A percentile compares a stretch with the other conserved stretches of the same genome.
Conservation (phyloP, 2,113 vertebrate genomes). For the Hemibagrus wyckioides region DNA sequence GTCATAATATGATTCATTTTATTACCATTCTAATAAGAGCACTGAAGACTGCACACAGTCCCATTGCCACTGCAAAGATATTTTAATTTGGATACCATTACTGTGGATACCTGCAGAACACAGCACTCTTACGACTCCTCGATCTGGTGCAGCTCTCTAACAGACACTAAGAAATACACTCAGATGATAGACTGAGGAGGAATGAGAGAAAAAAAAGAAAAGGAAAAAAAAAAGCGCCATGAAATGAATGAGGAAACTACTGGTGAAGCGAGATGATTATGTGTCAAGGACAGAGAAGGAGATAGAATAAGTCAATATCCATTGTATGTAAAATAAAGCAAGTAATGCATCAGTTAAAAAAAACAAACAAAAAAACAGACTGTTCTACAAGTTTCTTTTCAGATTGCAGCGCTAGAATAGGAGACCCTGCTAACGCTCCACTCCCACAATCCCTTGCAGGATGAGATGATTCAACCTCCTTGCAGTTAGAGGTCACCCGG, state of each 20-base stretch:
- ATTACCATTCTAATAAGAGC: not conserved
- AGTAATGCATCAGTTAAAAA: not conserved
- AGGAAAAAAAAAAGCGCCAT: not conserved
- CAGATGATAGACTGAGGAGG: not conserved
- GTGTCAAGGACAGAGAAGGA: not conserved
- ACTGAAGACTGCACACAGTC: not conserved
- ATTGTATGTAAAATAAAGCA: not conserved
- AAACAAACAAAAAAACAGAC: not conserved
- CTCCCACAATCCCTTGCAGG: slow-evolving; percentile 12
- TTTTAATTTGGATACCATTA: not conserved
- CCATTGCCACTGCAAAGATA: not conserved
- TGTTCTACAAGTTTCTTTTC: slow-evolving; percentile 24
- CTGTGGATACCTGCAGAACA: not conserved
- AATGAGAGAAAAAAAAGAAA: not conserved
- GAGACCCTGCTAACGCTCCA: slow-evolving; percentile 11
- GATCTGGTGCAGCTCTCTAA: not conserved
- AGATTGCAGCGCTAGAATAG: not conserved
- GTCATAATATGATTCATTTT: not conserved
- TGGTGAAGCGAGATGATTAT: not conserved
- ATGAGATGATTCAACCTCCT: slow-evolving; percentile 23
- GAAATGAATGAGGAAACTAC: not conserved
- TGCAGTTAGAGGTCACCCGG: slow-evolving; percentile 24
- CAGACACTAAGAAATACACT: not conserved
- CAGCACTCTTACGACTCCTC: not conserved
- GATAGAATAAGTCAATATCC: too few relatives aligned